phyloP scores from a whole-genome alignment of 2,113 vertebrate species.

The Colossoma macropomum region DNA sequence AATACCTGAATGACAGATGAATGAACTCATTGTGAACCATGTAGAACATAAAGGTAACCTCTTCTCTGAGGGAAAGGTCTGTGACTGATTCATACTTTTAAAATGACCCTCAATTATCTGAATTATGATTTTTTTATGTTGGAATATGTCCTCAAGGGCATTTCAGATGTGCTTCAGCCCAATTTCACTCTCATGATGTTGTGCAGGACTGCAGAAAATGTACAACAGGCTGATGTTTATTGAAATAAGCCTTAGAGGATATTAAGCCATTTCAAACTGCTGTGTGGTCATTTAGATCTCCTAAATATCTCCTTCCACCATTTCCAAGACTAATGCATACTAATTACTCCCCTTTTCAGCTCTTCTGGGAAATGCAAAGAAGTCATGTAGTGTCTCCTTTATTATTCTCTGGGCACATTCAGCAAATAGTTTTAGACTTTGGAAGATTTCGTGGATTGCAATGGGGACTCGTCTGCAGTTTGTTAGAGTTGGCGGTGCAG shows the following conservation, averaged over 20 bases:
- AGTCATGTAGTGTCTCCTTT: neutral
- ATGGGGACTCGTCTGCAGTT: neutral
- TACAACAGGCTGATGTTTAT: neutral
- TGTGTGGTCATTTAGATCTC: neutral
- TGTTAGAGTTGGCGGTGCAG: neutral
- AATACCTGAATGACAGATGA: neutral
- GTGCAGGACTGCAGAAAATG: neutral
- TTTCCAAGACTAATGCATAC: neutral
- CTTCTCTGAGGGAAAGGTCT: neutral
- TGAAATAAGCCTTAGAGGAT: neutral
- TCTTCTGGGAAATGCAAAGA: neutral
- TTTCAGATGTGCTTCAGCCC: neutral
- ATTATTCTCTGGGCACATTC: neutral
- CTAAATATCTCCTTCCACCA: neutral
- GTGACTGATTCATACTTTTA: neutral
- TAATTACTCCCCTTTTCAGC: neutral
- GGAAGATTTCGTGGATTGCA: neutral
- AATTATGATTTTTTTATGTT: neutral
- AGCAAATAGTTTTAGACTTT: neutral
- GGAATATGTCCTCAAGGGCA: neutral
- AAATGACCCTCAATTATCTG: neutral
- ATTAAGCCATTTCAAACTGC: neutral
- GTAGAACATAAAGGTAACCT: neutral
- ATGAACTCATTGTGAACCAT: neutral
- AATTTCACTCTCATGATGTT: neutral